These are phyloP conservation scores for Diphyllodes magnificus DNA, from an alignment of 2,113 vertebrate species.

Conservation along the genomic window DNA sequence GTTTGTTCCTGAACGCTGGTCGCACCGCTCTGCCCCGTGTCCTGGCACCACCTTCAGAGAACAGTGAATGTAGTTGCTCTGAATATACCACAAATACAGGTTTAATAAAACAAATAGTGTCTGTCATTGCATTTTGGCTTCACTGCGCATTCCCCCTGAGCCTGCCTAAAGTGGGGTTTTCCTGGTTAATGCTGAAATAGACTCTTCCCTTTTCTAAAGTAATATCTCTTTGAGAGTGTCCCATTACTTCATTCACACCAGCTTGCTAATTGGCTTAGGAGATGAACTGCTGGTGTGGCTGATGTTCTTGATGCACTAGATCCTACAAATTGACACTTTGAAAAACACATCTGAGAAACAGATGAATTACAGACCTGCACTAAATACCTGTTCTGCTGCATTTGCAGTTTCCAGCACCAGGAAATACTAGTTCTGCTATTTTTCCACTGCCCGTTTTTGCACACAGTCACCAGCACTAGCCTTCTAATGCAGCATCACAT, in stretches of 20 bases:
- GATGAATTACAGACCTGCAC: not conserved
- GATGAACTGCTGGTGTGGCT: not conserved
- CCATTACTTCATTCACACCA: not conserved
- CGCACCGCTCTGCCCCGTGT: accelerated
- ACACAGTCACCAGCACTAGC: not conserved
- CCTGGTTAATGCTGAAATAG: not conserved
- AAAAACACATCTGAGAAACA: not conserved
- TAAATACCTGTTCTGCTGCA: not conserved
- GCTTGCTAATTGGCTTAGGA: not conserved
- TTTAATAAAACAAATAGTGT: not conserved
- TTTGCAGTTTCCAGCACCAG: not conserved
- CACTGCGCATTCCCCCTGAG: accelerated
- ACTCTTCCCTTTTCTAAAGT: not conserved
- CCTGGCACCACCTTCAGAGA: not conserved
- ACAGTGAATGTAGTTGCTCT: not conserved
- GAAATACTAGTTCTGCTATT: not conserved
- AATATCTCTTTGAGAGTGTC: not conserved
- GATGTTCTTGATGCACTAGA: not conserved
- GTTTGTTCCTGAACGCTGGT: not conserved
- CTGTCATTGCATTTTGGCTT: not conserved
- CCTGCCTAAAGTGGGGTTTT: not conserved
- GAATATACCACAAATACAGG: too few species aligned
- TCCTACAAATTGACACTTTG: not conserved
- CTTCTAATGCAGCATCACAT: not conserved
- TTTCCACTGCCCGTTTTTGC: not conserved